Evolutionary conservation across 2,888 invertebrate genomes (phyloP), one percentile per base, ranked within the genome.

Genomic region (Calliphora vomitoria): DNA sequence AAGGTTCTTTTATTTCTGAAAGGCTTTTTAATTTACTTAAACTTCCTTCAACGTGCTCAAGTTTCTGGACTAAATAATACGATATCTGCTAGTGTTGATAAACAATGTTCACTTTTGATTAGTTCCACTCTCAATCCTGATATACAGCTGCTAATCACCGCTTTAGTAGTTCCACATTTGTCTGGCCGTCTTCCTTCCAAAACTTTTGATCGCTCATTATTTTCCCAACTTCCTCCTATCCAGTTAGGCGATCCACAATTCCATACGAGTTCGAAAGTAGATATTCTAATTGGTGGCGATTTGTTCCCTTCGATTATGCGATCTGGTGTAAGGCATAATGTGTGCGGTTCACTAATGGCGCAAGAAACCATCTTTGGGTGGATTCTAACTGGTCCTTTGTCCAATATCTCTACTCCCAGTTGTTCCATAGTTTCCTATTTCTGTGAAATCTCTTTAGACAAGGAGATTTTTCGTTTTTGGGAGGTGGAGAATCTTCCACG

Each of bases 1-100:
- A 86, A n/a, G 86, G 74, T 2, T 72, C 87, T 85, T 86, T 89
- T 15, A 83, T 88, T 18, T 86, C 88, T 3, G 76, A 86, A 60
- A 20, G 64, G 2, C n/a, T 81, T 13, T 38, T 50, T 0, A 71
- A 74, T 11, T 18, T 66, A 1, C 31, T 78, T 3, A 72, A 64
- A 44, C 47, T 86, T 13, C 74, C 82, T n/a, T 74, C 18, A 6
- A 64, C 13, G 11, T 13, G 76, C 62, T 20, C 60, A 74, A n/a
- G n/a, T 85, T 15, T 71, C 75, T 10, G 85, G 76, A 3, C 20
- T 85, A 1, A 85, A 76, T 55, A 62, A 62, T 58, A 53, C 75
- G 1, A 44, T 81, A 6, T 75, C 76, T 15, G 81, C 75, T 3
- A 62, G n/a, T 11, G 38, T 60, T 13, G 69, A 53, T 13, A 60